Percentiles rank a stretch among this genome's conserved stretches.
Evolutionary conservation across 2,888 invertebrate genomes (phyloP).

Genomic region (Meteorus cinctellus): DNA sequence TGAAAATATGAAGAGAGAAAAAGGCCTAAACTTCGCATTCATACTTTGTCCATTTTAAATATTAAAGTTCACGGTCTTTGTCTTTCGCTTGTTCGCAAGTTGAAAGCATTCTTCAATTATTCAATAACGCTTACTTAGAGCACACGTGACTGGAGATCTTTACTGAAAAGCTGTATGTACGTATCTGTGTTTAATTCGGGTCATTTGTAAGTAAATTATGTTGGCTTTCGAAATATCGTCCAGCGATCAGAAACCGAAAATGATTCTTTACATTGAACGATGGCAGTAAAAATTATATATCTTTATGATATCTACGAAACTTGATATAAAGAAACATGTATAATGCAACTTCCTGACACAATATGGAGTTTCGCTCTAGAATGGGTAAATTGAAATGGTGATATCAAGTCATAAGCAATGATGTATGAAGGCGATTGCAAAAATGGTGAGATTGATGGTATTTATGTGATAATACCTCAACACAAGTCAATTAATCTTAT

Average conservation of each 20-base stretch:
- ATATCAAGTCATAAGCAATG: background rate
- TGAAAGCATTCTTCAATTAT: conserved; percentile 68
- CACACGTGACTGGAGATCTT: conserved; percentile 49
- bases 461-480: conserved; percentile 30
- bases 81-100: conserved; percentile 44
- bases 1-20: background rate
- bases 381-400: background rate
- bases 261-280: background rate
- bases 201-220: background rate
- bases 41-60: background rate
- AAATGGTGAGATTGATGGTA: conserved; percentile 32
- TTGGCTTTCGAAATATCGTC: conserved; percentile 15
- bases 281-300: background rate
- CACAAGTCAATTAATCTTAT: conserved; percentile 18
- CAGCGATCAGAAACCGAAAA: background rate
- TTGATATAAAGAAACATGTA: background rate
- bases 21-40: background rate
- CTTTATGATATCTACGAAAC: background rate
- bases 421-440: background rate
- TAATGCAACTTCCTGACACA: background rate
- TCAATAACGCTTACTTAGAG: conserved; percentile 62
- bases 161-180: background rate
- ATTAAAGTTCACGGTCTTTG: conserved; percentile 8
- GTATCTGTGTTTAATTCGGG: conserved; percentile 17
- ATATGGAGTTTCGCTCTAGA: background rate